These are phyloP conservation scores for Brenthis daphne DNA, from an alignment of 2,888 invertebrate genomes.

Conservation along the genomic window DNA sequence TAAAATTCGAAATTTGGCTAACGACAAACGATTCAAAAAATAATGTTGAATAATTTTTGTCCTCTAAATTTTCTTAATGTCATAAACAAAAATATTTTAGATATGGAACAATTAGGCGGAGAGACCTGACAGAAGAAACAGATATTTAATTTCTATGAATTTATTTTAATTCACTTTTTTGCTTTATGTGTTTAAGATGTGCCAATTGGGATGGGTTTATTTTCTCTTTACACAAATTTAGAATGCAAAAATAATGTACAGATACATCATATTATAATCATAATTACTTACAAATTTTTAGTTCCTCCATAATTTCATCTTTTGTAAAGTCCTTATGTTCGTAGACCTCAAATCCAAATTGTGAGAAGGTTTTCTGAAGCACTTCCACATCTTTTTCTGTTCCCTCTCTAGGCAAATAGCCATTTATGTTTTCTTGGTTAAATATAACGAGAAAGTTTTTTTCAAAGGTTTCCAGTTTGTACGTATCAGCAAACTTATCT, in stretches of 20 bases:
- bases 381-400: slow-evolving; percentile 59
- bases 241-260: neutral
- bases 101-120: too few species aligned
- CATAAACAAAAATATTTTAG: too few species aligned
- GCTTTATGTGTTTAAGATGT: too few species aligned
- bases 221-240: too few species aligned
- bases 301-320: slow-evolving; percentile 51
- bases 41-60: too few species aligned
- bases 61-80: too few species aligned
- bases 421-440: slow-evolving; percentile 59
- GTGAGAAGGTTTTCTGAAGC: slow-evolving; percentile 54
- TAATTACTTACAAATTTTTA: slow-evolving; percentile 52
- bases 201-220: too few species aligned
- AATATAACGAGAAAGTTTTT: slow-evolving; percentile 65
- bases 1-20: too few species aligned
- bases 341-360: slow-evolving; percentile 57
- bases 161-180: too few species aligned
- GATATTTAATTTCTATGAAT: too few species aligned
- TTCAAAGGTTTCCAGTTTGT: slow-evolving; percentile 64
- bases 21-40: too few species aligned
- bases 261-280: neutral
- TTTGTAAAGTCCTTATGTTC: slow-evolving; percentile 55
- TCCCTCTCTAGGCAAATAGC: slow-evolving; percentile 55
- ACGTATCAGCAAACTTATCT: slow-evolving; percentile 54
- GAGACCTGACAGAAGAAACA: too few species aligned